Percentiles rank a stretch among this genome's conserved stretches.
Conservation (phyloP, 2,888 invertebrate genomes). For the Tinea semifulvella region DNA sequence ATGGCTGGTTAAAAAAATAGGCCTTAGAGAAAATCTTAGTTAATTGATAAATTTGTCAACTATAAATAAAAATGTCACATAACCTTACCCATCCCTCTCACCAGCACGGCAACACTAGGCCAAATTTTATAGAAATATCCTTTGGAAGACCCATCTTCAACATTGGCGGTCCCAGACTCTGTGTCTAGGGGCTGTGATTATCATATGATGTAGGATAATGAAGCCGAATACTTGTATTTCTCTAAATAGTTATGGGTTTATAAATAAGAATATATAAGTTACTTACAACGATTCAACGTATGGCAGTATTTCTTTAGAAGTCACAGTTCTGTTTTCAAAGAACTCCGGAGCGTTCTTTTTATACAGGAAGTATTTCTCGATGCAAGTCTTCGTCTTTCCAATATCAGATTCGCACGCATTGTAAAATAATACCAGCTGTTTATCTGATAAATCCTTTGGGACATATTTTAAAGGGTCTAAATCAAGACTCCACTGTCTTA, state of each 20-base stretch:
- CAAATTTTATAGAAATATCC: no score
- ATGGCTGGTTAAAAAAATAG: no score
- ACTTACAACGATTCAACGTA: conserved; percentile 65
- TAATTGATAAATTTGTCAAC: no score
- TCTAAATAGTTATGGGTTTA: neutral
- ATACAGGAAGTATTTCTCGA: conserved; percentile 68
- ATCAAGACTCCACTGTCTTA: conserved; percentile 53
- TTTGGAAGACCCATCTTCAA: no score
- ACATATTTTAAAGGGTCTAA: conserved; percentile 58
- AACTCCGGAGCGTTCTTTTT: conserved; percentile 70
- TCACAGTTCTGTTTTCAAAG: conserved; percentile 66
- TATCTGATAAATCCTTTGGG: conserved; percentile 61
- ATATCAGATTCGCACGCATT: conserved; percentile 71
- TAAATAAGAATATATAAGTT: conserved; percentile 17
- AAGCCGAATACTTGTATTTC: neutral
- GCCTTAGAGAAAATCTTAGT: no score
- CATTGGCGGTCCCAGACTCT: no score
- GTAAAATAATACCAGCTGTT: conserved; percentile 72
- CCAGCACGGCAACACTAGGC: no score
- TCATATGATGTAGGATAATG: no score
- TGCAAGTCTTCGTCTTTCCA: conserved; percentile 69
- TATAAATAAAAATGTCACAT: no score
- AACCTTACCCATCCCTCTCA: no score
- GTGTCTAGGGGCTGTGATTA: no score
- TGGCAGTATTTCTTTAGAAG: conserved; percentile 52